Conservation (phyloP, 2,797 vertebrate species). For the Myotis findleyi region DNA sequence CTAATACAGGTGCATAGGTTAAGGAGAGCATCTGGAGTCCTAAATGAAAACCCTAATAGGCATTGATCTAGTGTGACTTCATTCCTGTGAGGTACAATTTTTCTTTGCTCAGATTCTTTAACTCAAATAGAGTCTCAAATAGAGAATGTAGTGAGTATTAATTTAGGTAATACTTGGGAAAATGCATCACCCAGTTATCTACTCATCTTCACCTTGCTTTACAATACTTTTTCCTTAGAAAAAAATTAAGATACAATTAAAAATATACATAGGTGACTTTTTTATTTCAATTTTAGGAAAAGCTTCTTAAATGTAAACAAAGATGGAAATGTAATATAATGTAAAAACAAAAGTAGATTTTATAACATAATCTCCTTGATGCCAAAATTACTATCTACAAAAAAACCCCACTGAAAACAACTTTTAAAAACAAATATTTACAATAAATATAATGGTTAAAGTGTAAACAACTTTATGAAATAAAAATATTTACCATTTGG, state of each 20-base stretch:
- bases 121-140: background rate
- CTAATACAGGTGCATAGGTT: background rate
- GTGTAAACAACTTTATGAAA: background rate
- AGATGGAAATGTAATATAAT: background rate
- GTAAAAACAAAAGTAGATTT: background rate
- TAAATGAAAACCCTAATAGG: background rate
- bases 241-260: background rate
- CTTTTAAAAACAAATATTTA: background rate
- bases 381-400: background rate
- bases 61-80: background rate
- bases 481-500: slow-evolving; percentile 17
- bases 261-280: background rate
- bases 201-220: background rate
- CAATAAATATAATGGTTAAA: background rate
- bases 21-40: background rate
- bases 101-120: background rate
- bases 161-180: background rate
- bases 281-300: background rate
- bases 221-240: background rate
- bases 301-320: background rate
- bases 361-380: background rate
- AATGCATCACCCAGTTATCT: background rate
- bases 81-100: background rate
- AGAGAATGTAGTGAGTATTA: background rate
- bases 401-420: background rate